Evolutionary conservation across 2,888 invertebrate genomes (phyloP).

Genomic region (Dasysyrphus tricinctus): DNA sequence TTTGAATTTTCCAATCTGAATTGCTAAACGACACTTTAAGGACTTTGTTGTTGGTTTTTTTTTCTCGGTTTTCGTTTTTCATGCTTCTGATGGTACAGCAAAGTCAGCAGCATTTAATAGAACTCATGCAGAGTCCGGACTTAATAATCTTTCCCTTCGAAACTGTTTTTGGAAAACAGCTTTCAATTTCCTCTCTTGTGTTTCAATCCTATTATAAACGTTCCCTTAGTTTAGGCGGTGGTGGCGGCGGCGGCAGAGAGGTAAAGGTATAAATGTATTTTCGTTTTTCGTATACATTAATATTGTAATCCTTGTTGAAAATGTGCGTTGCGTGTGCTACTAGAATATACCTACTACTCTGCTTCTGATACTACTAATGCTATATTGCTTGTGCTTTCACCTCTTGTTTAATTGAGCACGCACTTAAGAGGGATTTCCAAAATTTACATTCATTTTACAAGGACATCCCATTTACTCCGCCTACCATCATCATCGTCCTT

Average conservation of each 20-base stretch:
- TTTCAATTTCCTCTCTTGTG: conserved; percentile 35
- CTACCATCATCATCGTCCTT: neutral
- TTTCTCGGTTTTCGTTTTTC: neutral
- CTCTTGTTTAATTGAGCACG: conserved; percentile 72
- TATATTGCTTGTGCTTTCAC: conserved; percentile 58
- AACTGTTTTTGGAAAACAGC: conserved; percentile 10
- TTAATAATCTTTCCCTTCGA: conserved; percentile 3
- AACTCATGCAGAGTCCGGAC: conserved; percentile 21
- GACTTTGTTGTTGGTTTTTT: conserved; percentile 38
- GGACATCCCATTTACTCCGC: neutral
- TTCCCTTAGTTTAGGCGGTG: neutral
- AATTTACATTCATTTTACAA: conserved; percentile 59
- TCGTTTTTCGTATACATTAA: conserved; percentile 50
- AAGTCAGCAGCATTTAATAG: conserved; percentile 56
- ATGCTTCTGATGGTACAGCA: neutral
- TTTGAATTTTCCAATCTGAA: conserved; percentile 75
- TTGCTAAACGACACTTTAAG: conserved; percentile 74
- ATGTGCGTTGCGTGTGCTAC: conserved; percentile 70
- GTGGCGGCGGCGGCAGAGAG: neutral
- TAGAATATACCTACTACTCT: neutral
- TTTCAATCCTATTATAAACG: conserved; percentile 18
- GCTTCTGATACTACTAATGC: conserved; percentile 16
- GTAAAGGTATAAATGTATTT: no score
- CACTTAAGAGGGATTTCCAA: conserved; percentile 72
- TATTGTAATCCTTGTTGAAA: conserved; percentile 70